Evolutionary conservation across 1,140 invertebrate genomes (phyloP), one percentile per base, ranked within the genome.

Genomic region (Lutraria rhynchaena): DNA sequence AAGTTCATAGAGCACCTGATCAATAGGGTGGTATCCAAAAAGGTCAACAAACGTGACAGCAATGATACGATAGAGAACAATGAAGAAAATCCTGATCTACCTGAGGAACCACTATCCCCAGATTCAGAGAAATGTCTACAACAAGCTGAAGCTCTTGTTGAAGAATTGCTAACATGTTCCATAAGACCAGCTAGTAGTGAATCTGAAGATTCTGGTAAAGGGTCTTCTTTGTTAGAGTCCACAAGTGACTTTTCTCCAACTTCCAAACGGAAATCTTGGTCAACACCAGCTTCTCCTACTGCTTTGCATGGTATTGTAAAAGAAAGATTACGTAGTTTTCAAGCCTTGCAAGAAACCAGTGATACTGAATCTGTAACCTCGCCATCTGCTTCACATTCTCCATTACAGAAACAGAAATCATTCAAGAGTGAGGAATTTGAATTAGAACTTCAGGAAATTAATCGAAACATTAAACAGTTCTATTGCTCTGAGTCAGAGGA

Each of bases 171-270:
- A 27, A 31, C 74, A 22, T 70, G 37, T 44, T 49, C 69, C 5
- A 44, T 29, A 4, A 60, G 78, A 61, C 78, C 78, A 33, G 65
- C 67, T 0, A 81, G 78, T 53, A 57, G 69, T 1, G 78, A 81
- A 19, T 73, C 67, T 5, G 46, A 67, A 53, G 78, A 81, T 53
- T 81, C 78, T 9, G 69, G 78, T 5, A 81, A 81, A 65, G 78
- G 69, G 5, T 73, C 78, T 19, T 71, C 77, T 27, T 61, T 81
- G 37, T 24, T 81, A 11, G 78, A 81, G 55, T 73, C 67, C 13
- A 74, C 78, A 65, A 81, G 78, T 63, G 78, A 81, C 33, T 81
- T 81, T 55, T 81, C 78, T 24, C 78, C 78, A 65, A 81, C 78
- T 24, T 37, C 67, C 0, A 80, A 70, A 67, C 37, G 29, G 29